Percentiles rank a stretch among this genome's conserved stretches.
These are phyloP conservation scores for Drosophila mayri DNA, from an alignment of 1,140 invertebrate genomes.

Conservation along the genomic window DNA sequence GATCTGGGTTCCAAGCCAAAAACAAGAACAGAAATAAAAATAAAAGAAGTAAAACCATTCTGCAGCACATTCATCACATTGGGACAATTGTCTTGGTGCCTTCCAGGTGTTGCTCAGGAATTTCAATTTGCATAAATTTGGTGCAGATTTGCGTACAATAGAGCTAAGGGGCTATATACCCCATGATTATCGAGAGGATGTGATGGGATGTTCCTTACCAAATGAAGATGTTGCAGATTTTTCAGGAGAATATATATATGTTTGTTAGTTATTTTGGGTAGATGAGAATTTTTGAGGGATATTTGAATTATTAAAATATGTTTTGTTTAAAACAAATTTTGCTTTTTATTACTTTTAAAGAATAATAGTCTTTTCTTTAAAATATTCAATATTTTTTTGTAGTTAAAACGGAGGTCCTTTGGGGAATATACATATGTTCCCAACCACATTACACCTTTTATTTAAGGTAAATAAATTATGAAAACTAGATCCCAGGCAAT, in stretches of 20 bases:
- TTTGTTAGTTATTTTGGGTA: not conserved
- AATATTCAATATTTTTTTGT: too few relatives aligned
- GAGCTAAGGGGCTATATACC: constrained; percentile 22
- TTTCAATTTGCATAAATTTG: constrained; percentile 82
- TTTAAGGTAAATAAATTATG: constrained; percentile 12
- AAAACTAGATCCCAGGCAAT: constrained; percentile 7
- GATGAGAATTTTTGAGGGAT: too few relatives aligned
- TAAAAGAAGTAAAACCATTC: constrained; percentile 27
- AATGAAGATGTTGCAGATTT: constrained; percentile 48
- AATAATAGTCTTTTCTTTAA: too few relatives aligned
- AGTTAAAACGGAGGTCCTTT: too few relatives aligned
- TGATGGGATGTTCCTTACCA: constrained; percentile 4
- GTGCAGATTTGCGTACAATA: constrained; percentile 79
- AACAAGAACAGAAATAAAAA: constrained; percentile 5
- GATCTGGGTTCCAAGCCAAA: constrained; percentile 12
- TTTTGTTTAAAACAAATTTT: not conserved
- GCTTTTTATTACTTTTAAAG: too few relatives aligned
- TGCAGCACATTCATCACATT: constrained; percentile 65
- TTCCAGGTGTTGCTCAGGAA: constrained; percentile 74
- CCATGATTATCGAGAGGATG: constrained; percentile 33
- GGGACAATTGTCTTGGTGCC: constrained; percentile 48
- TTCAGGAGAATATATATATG: not conserved
- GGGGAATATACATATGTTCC: not conserved
- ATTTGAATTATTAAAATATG: not conserved
- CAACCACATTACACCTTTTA: not conserved